These are phyloP conservation scores for Phoeniculus purpureus DNA, from an alignment of 2,797 vertebrate species.

Conservation along the genomic window DNA sequence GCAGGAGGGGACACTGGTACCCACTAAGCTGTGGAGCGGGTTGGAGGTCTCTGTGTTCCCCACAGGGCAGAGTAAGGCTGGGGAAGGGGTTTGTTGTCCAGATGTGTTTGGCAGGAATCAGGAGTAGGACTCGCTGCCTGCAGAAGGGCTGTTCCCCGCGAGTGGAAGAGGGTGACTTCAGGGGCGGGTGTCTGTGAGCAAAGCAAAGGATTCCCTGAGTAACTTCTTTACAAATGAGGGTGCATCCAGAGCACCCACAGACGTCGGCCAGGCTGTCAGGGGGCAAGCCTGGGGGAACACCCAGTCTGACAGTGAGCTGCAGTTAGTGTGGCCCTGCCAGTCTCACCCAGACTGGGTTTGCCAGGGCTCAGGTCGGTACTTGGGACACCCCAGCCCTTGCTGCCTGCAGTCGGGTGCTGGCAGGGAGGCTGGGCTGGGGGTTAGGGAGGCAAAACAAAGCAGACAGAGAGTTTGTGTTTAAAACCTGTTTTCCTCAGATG, in stretches of 20 bases:
- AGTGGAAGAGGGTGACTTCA: not conserved
- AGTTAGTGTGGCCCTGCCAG: not conserved
- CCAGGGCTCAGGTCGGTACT: not conserved
- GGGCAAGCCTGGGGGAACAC: not conserved
- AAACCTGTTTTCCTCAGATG: no score
- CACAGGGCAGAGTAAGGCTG: not conserved
- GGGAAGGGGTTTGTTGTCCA: not conserved
- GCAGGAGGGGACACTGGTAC: not conserved
- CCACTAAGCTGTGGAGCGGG: not conserved
- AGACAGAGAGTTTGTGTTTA: no score
- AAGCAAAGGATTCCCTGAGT: not conserved
- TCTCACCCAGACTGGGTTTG: not conserved
- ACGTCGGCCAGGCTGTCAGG: not conserved
- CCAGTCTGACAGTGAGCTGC: not conserved
- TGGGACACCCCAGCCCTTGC: accelerated
- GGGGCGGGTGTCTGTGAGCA: not conserved
- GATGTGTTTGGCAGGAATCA: not conserved
- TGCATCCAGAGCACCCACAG: not conserved
- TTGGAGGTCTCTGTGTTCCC: not conserved
- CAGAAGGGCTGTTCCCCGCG: not conserved
- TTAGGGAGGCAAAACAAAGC: not conserved
- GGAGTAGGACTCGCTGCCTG: not conserved
- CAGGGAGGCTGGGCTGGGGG: not conserved
- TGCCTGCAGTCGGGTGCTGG: not conserved
- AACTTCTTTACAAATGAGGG: not conserved